These are phyloP conservation scores for Erethizon dorsatum DNA, from an alignment of 2,797 vertebrate genomes.

Conservation along the genomic window DNA sequence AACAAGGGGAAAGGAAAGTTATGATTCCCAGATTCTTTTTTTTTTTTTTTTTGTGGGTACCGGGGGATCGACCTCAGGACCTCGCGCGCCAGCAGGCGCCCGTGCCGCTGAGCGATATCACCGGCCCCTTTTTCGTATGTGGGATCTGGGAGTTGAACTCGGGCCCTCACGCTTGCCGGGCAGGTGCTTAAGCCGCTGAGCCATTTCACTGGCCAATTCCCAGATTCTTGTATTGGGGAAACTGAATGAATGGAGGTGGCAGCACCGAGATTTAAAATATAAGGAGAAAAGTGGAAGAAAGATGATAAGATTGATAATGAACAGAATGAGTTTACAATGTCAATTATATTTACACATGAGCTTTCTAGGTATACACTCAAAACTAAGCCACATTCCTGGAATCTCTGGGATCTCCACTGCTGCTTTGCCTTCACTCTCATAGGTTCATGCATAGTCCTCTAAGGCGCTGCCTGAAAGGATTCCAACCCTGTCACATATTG, in stretches of 20 bases:
- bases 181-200: no score
- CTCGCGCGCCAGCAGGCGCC: no score
- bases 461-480: background rate
- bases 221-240: background rate
- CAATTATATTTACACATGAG: background rate
- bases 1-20: background rate
- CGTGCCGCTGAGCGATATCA: no score
- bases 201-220: no score
- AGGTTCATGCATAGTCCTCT: background rate
- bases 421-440: background rate
- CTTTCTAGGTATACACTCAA: conserved; percentile 9
- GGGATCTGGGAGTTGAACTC: no score
- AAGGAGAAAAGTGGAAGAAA: background rate
- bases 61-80: no score
- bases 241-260: background rate
- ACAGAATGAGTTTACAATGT: background rate
- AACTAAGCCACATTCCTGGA: background rate
- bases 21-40: no score
- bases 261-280: background rate
- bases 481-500: background rate
- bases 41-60: no score
- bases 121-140: no score
- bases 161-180: no score
- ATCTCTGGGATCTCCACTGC: background rate
- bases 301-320: background rate